phyloP scores from a whole-genome alignment of 2,888 invertebrate species.

The Apamea monoglypha region DNA sequence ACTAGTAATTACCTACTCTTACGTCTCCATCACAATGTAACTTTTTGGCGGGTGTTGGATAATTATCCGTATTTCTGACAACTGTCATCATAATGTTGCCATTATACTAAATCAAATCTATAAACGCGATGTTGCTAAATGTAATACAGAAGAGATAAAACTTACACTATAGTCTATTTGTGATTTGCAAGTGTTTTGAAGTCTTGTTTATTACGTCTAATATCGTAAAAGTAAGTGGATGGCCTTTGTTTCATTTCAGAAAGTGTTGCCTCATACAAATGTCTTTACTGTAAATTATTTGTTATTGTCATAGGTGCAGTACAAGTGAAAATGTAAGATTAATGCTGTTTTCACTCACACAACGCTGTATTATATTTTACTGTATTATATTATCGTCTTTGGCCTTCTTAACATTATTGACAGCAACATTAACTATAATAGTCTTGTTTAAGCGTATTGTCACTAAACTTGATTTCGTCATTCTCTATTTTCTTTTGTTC shows the following conservation, averaged over 20 bases:
- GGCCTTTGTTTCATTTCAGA: conserved; percentile 49
- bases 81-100: conserved; percentile 31
- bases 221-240: conserved; percentile 31
- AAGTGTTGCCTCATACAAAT: conserved; percentile 52
- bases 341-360: conserved; percentile 28
- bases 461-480: background rate
- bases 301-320: conserved; percentile 57
- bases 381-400: background rate
- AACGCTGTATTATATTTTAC: background rate
- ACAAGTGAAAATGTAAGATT: conserved; percentile 49
- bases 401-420: background rate
- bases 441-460: background rate
- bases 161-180: background rate
- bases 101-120: background rate
- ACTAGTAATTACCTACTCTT: background rate
- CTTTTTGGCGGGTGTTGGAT: background rate
- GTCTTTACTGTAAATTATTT: conserved; percentile 59
- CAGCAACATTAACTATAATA: background rate
- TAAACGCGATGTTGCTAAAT: background rate
- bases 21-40: background rate
- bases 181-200: background rate
- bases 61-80: conserved; percentile 22
- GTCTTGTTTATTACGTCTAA: conserved; percentile 11
- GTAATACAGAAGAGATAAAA: background rate
- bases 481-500: background rate